Evolutionary conservation across 2,888 invertebrate genomes (phyloP), one percentile per base, ranked within the genome.

Genomic region (Temnothorax rugatulus): DNA sequence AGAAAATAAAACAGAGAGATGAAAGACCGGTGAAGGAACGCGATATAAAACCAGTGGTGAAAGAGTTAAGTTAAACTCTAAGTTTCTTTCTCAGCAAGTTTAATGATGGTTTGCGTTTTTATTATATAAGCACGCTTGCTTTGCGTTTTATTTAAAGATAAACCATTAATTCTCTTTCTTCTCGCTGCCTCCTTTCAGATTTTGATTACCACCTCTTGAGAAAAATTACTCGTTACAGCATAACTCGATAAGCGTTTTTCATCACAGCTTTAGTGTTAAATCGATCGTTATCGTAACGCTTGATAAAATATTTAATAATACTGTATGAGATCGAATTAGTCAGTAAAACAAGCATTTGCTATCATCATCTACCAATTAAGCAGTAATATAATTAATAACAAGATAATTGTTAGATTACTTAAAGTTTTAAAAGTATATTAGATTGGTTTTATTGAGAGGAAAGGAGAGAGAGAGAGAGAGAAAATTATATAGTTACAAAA

Each of bases 1-100:
- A 52, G 64, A 71, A 77, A 82, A 71, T 73, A 81, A 71, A 47
- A 79, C 34, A 34, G 71, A 50, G 47, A 71, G 59, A 81, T 71
- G 47, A 47, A 81, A 59, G 71, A 69, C 71, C 34, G 18, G 41
- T 57, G 44, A 21, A 34, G 71, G 73, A 59, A 44, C 34, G 59
- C 59, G 57, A 79, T 79, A 79, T 79, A 79, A 79, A 71, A 71
- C 47, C 73, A 38, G 38, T 47, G 38, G 59, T 38, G 73, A 81
- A 71, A 81, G 59, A 81, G 38, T 81, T 81, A 71, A 68, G 64
- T 76, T 64, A 77, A 77, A 71, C 25, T 59, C 34, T 5, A 47
- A 71, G 59, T 81, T 71, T 59, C 25, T 29, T 69, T 71, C 57
- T 69, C 34, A 29, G 44, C 59, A 38, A 50, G 34, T 71, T 79